Percentiles rank a stretch among this genome's conserved stretches.
Conservation (phyloP, 2,797 vertebrate species). For the Micromesistius poutassou region DNA sequence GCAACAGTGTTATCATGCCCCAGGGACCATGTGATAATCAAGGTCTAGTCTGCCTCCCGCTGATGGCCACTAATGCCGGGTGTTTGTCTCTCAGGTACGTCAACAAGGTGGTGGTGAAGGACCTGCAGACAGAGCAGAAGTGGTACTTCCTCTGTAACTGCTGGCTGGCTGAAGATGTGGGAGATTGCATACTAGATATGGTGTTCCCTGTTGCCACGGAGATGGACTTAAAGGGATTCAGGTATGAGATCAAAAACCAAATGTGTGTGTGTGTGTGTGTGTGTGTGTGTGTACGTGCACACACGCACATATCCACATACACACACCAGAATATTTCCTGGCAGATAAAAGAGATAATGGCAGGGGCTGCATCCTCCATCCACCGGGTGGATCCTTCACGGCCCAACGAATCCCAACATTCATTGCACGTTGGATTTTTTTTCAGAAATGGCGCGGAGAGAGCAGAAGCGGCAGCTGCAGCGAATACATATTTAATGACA, state of each 20-base stretch:
- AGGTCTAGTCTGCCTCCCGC: too few species aligned
- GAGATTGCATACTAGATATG: constrained; percentile 82
- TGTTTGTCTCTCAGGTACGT: constrained; percentile 78
- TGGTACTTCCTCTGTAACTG: constrained; percentile 91
- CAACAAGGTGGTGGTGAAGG: constrained; percentile 80
- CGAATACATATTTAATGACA: too few species aligned
- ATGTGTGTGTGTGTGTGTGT: too few species aligned
- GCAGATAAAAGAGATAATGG: too few species aligned
- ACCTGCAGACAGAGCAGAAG: constrained; percentile 76
- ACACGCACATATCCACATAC: background rate
- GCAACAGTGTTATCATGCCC: too few species aligned
- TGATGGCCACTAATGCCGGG: background rate
- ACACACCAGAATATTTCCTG: background rate
- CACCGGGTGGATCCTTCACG: too few species aligned
- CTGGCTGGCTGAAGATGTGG: constrained; percentile 83
- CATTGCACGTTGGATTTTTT: too few species aligned
- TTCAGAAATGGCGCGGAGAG: too few species aligned
- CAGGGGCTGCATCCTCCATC: too few species aligned
- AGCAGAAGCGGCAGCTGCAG: too few species aligned
- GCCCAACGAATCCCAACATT: too few species aligned
- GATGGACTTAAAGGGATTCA: constrained; percentile 83
- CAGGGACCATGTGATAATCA: too few species aligned
- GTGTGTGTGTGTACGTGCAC: background rate
- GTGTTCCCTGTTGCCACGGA: constrained; percentile 83
- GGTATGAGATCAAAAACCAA: constrained; percentile 61